A percentile compares a stretch with the other conserved stretches of the same genome.
Evolutionary conservation across 2,113 vertebrate species (phyloP).

Genomic region (Pygoscelis adeliae): DNA sequence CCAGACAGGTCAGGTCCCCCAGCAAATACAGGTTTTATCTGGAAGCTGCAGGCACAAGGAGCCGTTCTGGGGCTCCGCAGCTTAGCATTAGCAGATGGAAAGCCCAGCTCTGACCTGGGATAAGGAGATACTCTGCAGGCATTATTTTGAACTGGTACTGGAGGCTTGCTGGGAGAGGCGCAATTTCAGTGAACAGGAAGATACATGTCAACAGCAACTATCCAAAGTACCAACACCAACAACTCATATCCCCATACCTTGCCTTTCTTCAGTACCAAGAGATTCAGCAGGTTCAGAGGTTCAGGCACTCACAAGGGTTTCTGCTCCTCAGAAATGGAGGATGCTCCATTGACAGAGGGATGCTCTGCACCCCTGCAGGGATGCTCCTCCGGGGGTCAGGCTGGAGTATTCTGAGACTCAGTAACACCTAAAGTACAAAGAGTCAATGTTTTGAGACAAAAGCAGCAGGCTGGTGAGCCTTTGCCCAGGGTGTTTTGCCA

Average conservation of each 20-base stretch:
- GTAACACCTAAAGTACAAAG: not conserved
- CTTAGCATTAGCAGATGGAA: not conserved
- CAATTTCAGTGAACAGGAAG: not conserved
- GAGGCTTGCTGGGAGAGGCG: not conserved
- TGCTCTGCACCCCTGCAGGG: not conserved
- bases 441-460: not conserved
- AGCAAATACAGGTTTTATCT: not conserved
- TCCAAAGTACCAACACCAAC: not conserved
- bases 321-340: not conserved
- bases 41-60: not conserved
- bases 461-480: not conserved
- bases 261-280: not conserved
- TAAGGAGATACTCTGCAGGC: not conserved
- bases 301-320: not conserved
- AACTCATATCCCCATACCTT: not conserved
- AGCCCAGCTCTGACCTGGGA: not conserved
- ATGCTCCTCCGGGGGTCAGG: not conserved
- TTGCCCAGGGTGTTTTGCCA: not conserved
- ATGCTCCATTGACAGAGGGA: not conserved
- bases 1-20: too few species aligned
- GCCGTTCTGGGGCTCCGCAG: not conserved
- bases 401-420: not conserved
- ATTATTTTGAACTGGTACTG: not conserved
- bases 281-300: not conserved
- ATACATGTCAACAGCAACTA: not conserved